Base-by-base conservation (phyloP, 2,113 vertebrate genomes). In the Dipodomys spectabilis region DNA sequence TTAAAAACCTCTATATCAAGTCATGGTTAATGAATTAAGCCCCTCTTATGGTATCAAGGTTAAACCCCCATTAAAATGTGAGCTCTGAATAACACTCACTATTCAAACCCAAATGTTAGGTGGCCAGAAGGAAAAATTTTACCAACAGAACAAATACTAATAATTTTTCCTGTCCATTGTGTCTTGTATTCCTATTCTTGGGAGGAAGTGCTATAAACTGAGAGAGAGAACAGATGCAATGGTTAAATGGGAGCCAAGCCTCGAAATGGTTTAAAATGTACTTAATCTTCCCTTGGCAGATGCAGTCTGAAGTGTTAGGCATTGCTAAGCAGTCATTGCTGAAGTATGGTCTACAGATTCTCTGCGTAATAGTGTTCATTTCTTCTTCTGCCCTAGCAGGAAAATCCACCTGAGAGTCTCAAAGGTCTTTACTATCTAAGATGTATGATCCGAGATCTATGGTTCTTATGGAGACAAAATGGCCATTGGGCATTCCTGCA, bases 401-500 rank as follows among this genome's bases (percentile, higher is more conserved):
- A 92, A 94, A 96, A 96, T 95, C 92, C 81, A 90, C 95, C 35
- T 75, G 86, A 83, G 68, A 32, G 60, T 88, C 95, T 97, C 95
- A 82, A 68, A 93, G 90, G 87, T 68, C 84, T 95, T 96, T 96
- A 95, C 89, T 39, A 49, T 65, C 90, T 82, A 95, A 96, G 85
- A 95, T 95, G 86, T 94, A 88, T 90, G 28, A 82, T 69, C 90
- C 69, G 60, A 95, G 78, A 91, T 86, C 75, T 94, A 28, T 16
- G 65, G 27, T 80, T 64, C 78, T 95, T 60, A 83, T 81, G 22
- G 68, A 93, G 82, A 93, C 53, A 94, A 95, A 96, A 97, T 68
- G 35, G 64, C 82, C 87, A 62, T 3, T 12, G 75, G 94, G 90
- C 72, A 81, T 53, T 93, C 32, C 9, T 69, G 22, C 22, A 57